Conservation (phyloP, 2,113 vertebrate genomes). For the Vanacampus margaritifer region DNA sequence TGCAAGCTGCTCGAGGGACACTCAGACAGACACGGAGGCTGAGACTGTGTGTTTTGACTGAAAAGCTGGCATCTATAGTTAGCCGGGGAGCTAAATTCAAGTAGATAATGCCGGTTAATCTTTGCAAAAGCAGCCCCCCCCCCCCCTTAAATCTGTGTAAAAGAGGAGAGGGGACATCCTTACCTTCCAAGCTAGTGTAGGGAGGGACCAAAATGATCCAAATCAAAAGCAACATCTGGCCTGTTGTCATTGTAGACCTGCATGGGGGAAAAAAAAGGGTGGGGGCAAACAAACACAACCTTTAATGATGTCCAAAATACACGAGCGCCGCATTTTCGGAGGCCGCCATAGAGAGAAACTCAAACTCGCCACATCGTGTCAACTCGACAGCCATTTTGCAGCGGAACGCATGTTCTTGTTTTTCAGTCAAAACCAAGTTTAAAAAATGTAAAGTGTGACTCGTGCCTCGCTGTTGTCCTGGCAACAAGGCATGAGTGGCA, state of each 20-base stretch:
- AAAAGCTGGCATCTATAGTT: conserved; percentile 5
- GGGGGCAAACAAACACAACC: neutral
- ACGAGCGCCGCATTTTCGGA: conserved; percentile 8
- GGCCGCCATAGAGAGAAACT: conserved; percentile 5
- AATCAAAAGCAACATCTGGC: conserved; percentile 79
- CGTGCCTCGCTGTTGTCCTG: conserved; percentile 77
- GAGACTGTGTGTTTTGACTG: conserved; percentile 18
- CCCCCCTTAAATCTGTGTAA: conserved; percentile 2
- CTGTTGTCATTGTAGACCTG: conserved; percentile 77
- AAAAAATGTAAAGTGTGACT: conserved; percentile 76
- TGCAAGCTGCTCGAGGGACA: conserved; percentile 25
- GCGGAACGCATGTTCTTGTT: conserved; percentile 49
- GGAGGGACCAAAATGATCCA: conserved; percentile 77
- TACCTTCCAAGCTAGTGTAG: conserved; percentile 82
- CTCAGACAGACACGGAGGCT: conserved; percentile 21
- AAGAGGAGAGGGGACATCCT: conserved; percentile 36
- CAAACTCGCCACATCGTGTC: conserved; percentile 12
- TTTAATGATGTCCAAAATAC: neutral
- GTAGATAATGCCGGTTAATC: conserved; percentile 3
- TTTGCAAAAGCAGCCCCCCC: neutral
- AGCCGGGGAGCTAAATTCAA: conserved; percentile 1
- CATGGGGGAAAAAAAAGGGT: neutral
- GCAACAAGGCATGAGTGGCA: conserved; percentile 79
- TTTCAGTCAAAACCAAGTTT: conserved; percentile 72
- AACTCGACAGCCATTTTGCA: conserved; percentile 33